These are phyloP conservation scores for Clavelina lepadiformis DNA, from an alignment of 23 tunicate genomes.

Conservation along the genomic window DNA sequence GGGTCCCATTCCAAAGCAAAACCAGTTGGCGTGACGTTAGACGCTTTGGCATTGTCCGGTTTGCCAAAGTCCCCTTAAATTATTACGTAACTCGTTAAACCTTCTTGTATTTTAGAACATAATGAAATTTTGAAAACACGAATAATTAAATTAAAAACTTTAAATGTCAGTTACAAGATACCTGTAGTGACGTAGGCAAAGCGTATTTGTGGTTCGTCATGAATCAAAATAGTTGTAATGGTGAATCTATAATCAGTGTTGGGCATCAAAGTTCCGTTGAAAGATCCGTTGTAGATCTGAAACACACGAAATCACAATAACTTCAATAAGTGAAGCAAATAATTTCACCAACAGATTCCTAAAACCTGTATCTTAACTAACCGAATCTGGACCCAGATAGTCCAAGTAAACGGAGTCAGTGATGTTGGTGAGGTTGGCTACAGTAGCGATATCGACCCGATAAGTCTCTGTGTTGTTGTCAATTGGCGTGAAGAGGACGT, in stretches of 20 bases:
- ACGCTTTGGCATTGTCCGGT: slow-evolving; percentile 4
- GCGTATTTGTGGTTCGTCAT: neutral
- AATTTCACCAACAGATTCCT: too few relatives aligned
- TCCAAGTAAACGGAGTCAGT: neutral
- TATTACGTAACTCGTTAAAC: neutral
- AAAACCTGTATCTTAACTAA: too few relatives aligned
- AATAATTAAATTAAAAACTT: too few relatives aligned
- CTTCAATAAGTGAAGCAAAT: too few relatives aligned
- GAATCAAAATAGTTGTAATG: slow-evolving; percentile 6
- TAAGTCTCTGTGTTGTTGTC: slow-evolving; percentile 14
- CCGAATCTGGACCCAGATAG: slow-evolving; percentile 1
- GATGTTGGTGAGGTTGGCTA: slow-evolving; percentile 8
- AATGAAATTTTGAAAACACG: too few relatives aligned
- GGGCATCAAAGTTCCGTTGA: slow-evolving; percentile 10
- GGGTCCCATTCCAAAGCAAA: slow-evolving; percentile 19
- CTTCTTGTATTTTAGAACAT: neutral
- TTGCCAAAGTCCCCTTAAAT: slow-evolving; percentile 24
- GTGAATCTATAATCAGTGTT: slow-evolving; percentile 16
- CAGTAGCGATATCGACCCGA: slow-evolving; percentile 5
- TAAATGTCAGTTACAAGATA: neutral
- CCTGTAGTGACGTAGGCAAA: slow-evolving; percentile 16
- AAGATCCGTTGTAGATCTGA: slow-evolving; percentile 18
- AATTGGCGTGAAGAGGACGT: slow-evolving; percentile 13
- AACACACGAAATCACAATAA: too few relatives aligned
- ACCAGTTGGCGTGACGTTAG: slow-evolving; percentile 2